Conservation (phyloP, 2,797 vertebrate genomes). For the Diplodus sargus region DNA sequence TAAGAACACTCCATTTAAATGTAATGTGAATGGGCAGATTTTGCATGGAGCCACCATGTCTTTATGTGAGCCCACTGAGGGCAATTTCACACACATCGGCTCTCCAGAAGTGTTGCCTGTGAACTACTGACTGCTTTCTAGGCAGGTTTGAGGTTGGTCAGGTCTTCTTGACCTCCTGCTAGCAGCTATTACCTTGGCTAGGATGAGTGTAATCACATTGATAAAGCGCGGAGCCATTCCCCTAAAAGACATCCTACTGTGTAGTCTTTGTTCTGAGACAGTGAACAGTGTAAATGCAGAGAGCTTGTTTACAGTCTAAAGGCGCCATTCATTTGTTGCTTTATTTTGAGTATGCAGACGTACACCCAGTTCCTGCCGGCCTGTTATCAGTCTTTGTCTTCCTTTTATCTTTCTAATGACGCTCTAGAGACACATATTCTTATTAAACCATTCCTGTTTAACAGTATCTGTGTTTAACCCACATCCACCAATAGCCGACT, state of each 20-base stretch:
- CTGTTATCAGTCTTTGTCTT: conserved; percentile 13
- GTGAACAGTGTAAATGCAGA: conserved; percentile 25
- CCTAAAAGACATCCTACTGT: conserved; percentile 22
- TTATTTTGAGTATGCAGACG: conserved; percentile 27
- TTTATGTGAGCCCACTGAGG: conserved; percentile 29
- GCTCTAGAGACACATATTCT: not conserved
- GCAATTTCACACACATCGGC: conserved; percentile 48
- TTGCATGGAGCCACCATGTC: not conserved
- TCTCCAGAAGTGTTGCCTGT: conserved; percentile 23
- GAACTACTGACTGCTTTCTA: conserved; percentile 5
- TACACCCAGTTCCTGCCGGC: conserved; percentile 26
- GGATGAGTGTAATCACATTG: conserved; percentile 54
- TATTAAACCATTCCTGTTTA: not conserved
- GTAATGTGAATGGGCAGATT: not conserved
- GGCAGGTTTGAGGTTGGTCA: conserved; percentile 32
- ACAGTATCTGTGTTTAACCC: not conserved
- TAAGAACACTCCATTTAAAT: not conserved
- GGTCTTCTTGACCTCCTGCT: conserved; percentile 56
- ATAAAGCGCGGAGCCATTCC: conserved; percentile 45
- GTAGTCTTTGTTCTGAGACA: conserved; percentile 54
- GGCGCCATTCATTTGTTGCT: conserved; percentile 15
- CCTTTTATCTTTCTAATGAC: not conserved
- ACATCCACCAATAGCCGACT: not conserved
- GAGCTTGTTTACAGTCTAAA: conserved; percentile 46
- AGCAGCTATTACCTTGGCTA: conserved; percentile 45